Conservation (phyloP, 2,888 invertebrate genomes). For the Lasioglossum figueresi region DNA sequence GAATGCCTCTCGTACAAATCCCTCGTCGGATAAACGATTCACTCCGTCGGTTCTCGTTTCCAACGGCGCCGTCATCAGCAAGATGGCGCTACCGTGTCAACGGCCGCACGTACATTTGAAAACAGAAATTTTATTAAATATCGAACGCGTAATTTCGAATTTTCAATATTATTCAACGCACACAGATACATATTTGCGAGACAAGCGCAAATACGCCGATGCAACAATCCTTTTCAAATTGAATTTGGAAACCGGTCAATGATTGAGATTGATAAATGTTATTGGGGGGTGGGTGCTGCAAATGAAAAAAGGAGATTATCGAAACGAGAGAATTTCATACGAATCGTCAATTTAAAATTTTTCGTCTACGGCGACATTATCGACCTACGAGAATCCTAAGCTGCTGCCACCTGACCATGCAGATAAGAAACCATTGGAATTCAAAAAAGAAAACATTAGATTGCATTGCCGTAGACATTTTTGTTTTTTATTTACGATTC, state of each 20-base stretch:
- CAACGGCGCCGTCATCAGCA: constrained; percentile 10
- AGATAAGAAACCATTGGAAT: neutral
- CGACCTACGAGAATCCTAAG: neutral
- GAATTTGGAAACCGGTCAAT: neutral
- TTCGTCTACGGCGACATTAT: neutral
- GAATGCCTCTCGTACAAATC: neutral
- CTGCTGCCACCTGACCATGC: neutral
- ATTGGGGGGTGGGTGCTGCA: neutral
- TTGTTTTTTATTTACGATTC: too few species aligned
- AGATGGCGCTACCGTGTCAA: constrained; percentile 64
- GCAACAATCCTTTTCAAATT: neutral
- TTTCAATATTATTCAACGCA: neutral
- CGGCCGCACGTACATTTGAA: neutral
- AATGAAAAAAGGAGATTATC: neutral
- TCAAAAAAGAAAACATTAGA: neutral
- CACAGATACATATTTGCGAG: neutral
- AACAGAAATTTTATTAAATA: neutral
- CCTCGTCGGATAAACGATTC: constrained; percentile 23
- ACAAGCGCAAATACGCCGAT: neutral
- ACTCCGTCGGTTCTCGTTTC: constrained; percentile 16
- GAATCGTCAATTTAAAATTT: neutral
- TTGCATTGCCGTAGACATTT: too few species aligned
- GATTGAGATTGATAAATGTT: neutral
- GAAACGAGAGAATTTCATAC: neutral
- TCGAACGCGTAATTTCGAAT: neutral